These are phyloP conservation scores for Oreochromis aureus DNA, from an alignment of 2,113 vertebrate genomes.

Conservation along the genomic window DNA sequence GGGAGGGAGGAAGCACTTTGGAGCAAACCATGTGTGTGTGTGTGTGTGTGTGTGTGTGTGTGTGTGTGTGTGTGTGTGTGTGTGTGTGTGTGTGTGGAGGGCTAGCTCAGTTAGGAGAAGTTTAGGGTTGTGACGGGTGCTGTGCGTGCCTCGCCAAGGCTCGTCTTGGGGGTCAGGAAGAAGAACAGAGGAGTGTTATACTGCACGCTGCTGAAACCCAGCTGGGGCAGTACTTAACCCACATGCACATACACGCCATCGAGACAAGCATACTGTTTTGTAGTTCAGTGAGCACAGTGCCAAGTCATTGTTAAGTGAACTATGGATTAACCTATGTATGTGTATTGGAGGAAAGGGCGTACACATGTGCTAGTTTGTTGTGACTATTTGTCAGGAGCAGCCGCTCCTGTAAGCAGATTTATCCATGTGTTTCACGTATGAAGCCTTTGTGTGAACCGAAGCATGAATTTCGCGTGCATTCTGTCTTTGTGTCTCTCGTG, in stretches of 20 bases:
- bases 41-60: not conserved
- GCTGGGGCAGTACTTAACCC: slow-evolving; percentile 73
- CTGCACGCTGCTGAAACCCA: slow-evolving; percentile 71
- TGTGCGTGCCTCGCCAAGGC: slow-evolving; percentile 18
- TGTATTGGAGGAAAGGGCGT: not conserved
- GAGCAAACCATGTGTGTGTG: not conserved
- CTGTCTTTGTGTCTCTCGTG: not conserved
- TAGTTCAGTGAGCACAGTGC: slow-evolving; percentile 76
- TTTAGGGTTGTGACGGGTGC: slow-evolving; percentile 1
- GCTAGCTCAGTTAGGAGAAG: not conserved
- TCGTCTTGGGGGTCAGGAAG: slow-evolving; percentile 52
- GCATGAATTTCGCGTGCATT: not conserved
- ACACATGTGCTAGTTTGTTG: not conserved
- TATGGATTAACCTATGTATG: not conserved
- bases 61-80: not conserved
- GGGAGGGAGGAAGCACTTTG: slow-evolving; percentile 12
- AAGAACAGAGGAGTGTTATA: slow-evolving; percentile 68
- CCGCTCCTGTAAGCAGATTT: not conserved
- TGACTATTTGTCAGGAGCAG: not conserved
- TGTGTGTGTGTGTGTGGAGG: not conserved
- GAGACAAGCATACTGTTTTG: not conserved
- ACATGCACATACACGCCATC: not conserved
- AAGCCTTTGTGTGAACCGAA: not conserved
- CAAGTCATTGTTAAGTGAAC: slow-evolving; percentile 66
- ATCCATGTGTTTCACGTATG: not conserved